Base-by-base conservation (phyloP, 1,140 invertebrate genomes). In the Bicyclus anynana region DNA sequence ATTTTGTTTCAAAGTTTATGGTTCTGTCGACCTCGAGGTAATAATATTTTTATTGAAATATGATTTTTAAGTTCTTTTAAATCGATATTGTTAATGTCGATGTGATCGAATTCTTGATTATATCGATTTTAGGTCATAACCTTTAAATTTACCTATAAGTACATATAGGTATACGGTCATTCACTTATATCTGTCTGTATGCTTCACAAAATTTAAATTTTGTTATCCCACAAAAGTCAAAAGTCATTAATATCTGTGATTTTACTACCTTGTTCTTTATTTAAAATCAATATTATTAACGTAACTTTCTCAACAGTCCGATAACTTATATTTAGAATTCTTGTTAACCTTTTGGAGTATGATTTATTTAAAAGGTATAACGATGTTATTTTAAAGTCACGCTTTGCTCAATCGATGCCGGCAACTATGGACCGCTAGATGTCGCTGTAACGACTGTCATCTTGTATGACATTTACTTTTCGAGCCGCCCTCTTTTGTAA, bases 371-470 rank as follows among this genome's bases (percentile, higher is more conserved):
- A 42, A 48, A 42, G 38, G 33, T 26, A 44, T 33, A 58, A 42
- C 35, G 35, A 27, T 53, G 56, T 67, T 59, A 71, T 67, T 67
- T 62, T 51, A 23, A 66, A 66, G 47, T 56, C 59, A 59, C 38
- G 47, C 57, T 57, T 53, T 65, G 66, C 59, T 61, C 65, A 65
- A 70, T 57, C 60, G 50, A 29, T 59, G 9, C 54, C 16, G n/a
- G 53, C 16, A 46, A 52, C 37, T 52, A 59, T 51, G 13, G 50
- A 27, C 59, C 72, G 67, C 62, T 77, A 77, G 77, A 80, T 83
- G 76, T 80, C 80, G 65, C 72, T 67, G 59, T 66, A 72, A 76
- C 69, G 66, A 72, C 73, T 78, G 77, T 80, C 74, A 77, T 74
- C 71, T 64, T 55, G 57, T 65, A 65, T 79, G 74, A 75, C 80